These are phyloP conservation scores for Drosophila demipolita DNA, from an alignment of 2,888 invertebrate species.

Conservation along the genomic window DNA sequence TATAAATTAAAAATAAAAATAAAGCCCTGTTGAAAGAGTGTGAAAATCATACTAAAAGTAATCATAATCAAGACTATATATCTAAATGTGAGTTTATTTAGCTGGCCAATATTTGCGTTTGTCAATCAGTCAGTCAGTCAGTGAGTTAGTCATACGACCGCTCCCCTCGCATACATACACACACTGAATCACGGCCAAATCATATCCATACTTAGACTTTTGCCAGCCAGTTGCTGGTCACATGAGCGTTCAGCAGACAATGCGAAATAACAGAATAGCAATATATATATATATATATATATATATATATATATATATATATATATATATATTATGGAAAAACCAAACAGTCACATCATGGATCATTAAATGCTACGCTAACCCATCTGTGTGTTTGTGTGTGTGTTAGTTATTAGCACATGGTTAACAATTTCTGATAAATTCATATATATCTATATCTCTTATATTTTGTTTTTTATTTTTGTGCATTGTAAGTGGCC, in stretches of 20 bases:
- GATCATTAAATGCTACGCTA: constrained; percentile 56
- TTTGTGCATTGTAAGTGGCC: constrained; percentile 29
- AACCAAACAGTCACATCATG: constrained; percentile 51
- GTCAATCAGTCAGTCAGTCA: background rate
- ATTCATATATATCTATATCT: constrained; percentile 7
- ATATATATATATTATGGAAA: constrained; percentile 20
- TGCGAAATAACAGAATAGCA: constrained; percentile 39
- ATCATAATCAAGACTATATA: constrained; percentile 9
- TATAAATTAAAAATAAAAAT: background rate
- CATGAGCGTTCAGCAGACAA: constrained; percentile 48
- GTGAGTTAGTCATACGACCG: constrained; percentile 16
- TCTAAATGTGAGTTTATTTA: constrained; percentile 22
- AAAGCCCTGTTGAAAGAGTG: background rate
- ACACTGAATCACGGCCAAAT: constrained; percentile 61
- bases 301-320: constrained; percentile 11
- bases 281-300: constrained; percentile 14
- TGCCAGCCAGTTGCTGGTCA: constrained; percentile 71
- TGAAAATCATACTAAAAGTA: constrained; percentile 27
- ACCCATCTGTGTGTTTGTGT: constrained; percentile 51
- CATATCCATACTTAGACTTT: constrained; percentile 72
- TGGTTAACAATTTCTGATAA: constrained; percentile 70
- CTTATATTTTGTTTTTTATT: constrained; percentile 8
- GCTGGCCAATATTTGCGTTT: constrained; percentile 13
- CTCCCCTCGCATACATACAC: constrained; percentile 3
- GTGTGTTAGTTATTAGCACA: constrained; percentile 63